Evolutionary conservation across 2,888 invertebrate genomes (phyloP).

Genomic region (Plemyria rubiginata): DNA sequence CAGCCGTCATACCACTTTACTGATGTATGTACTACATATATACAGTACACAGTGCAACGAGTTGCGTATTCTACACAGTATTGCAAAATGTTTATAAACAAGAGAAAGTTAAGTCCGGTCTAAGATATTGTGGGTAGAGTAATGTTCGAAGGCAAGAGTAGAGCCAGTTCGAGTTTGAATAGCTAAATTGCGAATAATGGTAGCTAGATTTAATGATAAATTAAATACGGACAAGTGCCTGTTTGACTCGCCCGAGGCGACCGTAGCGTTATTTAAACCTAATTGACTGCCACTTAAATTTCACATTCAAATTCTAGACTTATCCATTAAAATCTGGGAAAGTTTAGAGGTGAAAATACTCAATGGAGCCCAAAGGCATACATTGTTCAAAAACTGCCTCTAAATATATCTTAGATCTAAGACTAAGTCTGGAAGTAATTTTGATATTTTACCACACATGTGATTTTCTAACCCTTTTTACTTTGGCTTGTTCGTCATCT

Average conservation of each 20-base stretch:
- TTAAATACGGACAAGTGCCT: not conserved
- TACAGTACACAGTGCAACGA: not conserved
- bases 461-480: too few species aligned
- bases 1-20: conserved; percentile 49
- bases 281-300: not conserved
- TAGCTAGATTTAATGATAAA: conserved; percentile 5
- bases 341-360: too few species aligned
- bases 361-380: too few species aligned
- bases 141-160: conserved; percentile 6
- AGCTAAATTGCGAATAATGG: conserved; percentile 4
- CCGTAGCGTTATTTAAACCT: not conserved
- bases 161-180: conserved; percentile 1
- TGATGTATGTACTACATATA: conserved; percentile 5
- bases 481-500: too few species aligned
- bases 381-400: too few species aligned
- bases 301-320: not conserved
- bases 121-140: conserved; percentile 7
- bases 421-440: too few species aligned
- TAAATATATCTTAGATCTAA: too few species aligned
- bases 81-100: conserved; percentile 31
- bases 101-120: conserved; percentile 35
- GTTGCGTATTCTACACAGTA: conserved; percentile 16
- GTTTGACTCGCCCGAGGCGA: not conserved
- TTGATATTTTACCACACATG: too few species aligned
- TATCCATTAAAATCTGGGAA: not conserved